These are phyloP conservation scores for Diadromus collaris DNA, from an alignment of 2,888 invertebrate genomes.

Conservation along the genomic window DNA sequence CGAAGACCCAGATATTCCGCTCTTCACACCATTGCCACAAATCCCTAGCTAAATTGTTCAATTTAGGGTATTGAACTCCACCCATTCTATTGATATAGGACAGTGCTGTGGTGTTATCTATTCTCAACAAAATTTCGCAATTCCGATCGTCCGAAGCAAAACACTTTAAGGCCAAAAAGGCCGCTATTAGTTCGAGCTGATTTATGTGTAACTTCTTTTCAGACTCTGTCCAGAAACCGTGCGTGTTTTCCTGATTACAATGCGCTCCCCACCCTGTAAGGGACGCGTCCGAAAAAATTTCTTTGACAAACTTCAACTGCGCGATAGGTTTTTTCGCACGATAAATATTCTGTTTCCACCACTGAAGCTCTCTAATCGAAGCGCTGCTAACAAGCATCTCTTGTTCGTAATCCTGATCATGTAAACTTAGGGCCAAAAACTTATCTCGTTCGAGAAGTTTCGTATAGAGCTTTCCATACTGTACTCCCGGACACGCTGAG, in stretches of 20 bases:
- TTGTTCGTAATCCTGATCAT: slow-evolving; percentile 27
- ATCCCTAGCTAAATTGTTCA: slow-evolving; percentile 53
- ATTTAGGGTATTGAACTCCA: slow-evolving; percentile 58
- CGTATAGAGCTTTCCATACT: slow-evolving; percentile 31
- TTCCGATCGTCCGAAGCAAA: slow-evolving; percentile 54
- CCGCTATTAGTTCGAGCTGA: slow-evolving; percentile 53
- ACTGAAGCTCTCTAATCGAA: slow-evolving; percentile 7
- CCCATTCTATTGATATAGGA: no score
- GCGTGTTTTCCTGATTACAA: slow-evolving; percentile 36
- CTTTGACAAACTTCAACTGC: slow-evolving; percentile 28
- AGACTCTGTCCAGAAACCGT: slow-evolving; percentile 51
- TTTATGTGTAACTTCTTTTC: slow-evolving; percentile 57
- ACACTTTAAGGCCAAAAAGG: slow-evolving; percentile 58
- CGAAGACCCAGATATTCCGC: slow-evolving; percentile 53
- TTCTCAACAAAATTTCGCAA: slow-evolving; percentile 60
- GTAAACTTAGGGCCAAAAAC: slow-evolving; percentile 1
- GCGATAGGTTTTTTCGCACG: slow-evolving; percentile 31
- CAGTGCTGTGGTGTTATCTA: slow-evolving; percentile 62
- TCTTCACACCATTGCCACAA: slow-evolving; percentile 59
- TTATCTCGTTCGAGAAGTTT: slow-evolving; percentile 28
- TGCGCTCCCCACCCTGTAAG: slow-evolving; percentile 54
- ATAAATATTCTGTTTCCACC: slow-evolving; percentile 49
- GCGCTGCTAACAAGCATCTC: neutral
- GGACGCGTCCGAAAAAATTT: slow-evolving; percentile 59
- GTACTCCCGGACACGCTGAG: slow-evolving; percentile 21